Evolutionary conservation across 2,797 vertebrate species (phyloP).

Genomic region (Hipposideros larvatus): DNA sequence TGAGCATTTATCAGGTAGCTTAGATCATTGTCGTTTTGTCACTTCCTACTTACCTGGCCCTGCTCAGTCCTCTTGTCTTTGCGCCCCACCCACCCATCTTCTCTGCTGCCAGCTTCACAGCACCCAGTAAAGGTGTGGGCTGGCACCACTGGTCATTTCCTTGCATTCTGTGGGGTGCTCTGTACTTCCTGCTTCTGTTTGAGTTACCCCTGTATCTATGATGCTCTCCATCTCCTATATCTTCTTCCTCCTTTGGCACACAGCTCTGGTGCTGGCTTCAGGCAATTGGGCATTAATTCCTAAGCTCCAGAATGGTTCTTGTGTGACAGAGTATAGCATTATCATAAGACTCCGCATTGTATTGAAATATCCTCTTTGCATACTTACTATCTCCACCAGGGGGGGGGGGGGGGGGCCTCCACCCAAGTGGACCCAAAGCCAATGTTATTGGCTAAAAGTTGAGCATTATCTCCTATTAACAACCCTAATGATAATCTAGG

Average conservation of each 20-base stretch:
- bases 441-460: neutral
- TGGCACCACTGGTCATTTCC: too few relatives aligned
- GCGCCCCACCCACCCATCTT: neutral
- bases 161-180: neutral
- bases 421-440: neutral
- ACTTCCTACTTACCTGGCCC: neutral
- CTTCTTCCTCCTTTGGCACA: neutral
- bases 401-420: neutral
- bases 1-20: neutral
- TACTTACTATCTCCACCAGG: accelerated
- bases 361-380: neutral
- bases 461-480: neutral
- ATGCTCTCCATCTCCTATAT: neutral
- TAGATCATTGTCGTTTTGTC: neutral
- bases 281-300: neutral
- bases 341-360: neutral
- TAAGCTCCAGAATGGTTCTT: neutral
- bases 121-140: neutral
- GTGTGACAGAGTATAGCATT: neutral
- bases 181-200: neutral
- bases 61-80: accelerated
- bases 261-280: neutral
- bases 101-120: too few relatives aligned
- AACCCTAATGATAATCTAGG: neutral
- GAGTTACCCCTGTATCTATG: accelerated